Percentiles rank a stretch among this genome's conserved stretches.
phyloP scores from a whole-genome alignment of 2,797 vertebrate genomes.

The Poeciliopsis turneri region DNA sequence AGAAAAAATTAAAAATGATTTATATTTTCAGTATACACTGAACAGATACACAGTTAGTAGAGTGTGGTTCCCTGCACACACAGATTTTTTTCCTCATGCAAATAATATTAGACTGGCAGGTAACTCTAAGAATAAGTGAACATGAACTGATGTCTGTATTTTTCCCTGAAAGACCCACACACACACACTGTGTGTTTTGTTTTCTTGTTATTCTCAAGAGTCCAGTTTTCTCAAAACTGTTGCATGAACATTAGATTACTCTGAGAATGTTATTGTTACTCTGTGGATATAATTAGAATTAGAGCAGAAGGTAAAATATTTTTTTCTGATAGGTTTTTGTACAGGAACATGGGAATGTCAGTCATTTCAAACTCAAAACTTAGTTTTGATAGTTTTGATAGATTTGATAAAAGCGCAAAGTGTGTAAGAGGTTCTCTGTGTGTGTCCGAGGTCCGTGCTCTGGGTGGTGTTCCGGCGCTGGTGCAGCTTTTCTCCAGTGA shows the following conservation, averaged over 20 bases:
- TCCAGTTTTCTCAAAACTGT: background rate
- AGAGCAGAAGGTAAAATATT: background rate
- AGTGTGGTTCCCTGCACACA: too few relatives aligned
- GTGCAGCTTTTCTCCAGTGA: slow-evolving; percentile 92
- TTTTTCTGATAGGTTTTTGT: background rate
- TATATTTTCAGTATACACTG: background rate
- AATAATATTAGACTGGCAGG: too few relatives aligned
- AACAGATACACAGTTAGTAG: too few relatives aligned
- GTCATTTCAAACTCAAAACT: background rate
- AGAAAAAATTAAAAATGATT: background rate
- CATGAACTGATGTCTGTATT: too few relatives aligned
- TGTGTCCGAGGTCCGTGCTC: slow-evolving; percentile 83
- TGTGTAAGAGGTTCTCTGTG: background rate
- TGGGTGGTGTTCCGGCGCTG: slow-evolving; percentile 88
- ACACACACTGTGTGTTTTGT: background rate
- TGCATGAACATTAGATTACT: background rate
- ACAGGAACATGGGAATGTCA: background rate
- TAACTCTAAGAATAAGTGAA: too few relatives aligned
- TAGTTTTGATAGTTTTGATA: background rate
- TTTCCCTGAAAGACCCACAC: too few relatives aligned
- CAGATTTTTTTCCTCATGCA: too few relatives aligned
- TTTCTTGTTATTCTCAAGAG: background rate
- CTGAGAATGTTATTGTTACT: background rate
- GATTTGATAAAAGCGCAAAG: background rate
- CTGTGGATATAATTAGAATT: background rate